Base-by-base conservation (phyloP, 2,113 vertebrate genomes). In the Mastomys natalensis region DNA sequence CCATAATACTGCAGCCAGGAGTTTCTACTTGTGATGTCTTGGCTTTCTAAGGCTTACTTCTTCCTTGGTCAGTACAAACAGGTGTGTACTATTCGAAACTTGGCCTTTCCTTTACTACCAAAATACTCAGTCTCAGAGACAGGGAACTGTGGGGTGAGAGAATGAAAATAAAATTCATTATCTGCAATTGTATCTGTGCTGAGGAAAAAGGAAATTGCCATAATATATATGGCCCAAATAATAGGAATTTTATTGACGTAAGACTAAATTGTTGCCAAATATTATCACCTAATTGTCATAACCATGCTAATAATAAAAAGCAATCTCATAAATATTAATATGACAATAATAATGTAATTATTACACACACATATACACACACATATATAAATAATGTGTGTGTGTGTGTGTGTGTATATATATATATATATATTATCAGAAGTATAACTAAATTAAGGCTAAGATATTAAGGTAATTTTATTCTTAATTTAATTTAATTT, bases 271-370 rank as follows among this genome's bases (percentile, higher is more conserved):
- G 15, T 34, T 88, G 74, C 31, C 62, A 70, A 7, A 24, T 89
- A 37, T 11, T 87, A 76, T 89, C 80, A 66, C 31, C 82, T 48
- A 53, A 43, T 29, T 88, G 29, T 43, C 15, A n/a, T 3, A 29
- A 66, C 0, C 12, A 40, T 51, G 4, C 3, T 26, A 88, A 95
- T 26, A 29, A 95, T 62, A 31, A 84, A 66, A 92, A 43, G 16
- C n/a, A 91, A 81, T 60, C 17, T 91, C 80, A 91, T 93, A 43
- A 95, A 89, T 78, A 86, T 66, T 45, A 89, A 70, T 53, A 15
- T 64, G 43, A 88, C 48, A 70, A 72, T 17, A 87, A 17, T 31
- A 70, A 45, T 77, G 73, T 12, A 87, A 17, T 68, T 84, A 82
- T 80, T 89, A 73, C 26, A 17, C 48, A 51, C 48, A 51, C 48